Base-by-base conservation (phyloP, 2,113 vertebrate species). In the Peromyscus californicus region DNA sequence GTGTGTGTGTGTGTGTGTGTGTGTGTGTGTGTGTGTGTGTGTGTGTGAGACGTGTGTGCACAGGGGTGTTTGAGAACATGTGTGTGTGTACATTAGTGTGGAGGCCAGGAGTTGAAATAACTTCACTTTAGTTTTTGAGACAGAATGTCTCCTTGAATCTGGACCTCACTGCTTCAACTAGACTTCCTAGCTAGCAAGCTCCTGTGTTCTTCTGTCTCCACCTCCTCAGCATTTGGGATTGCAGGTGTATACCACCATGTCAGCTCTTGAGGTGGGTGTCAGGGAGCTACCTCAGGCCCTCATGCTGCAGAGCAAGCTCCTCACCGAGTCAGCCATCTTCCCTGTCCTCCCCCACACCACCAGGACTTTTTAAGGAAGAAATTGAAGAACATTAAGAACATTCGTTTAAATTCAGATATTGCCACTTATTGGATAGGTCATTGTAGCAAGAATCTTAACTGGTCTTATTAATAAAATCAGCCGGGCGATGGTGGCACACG, bases 301-400 rank as follows among this genome's bases (percentile, higher is more conserved):
- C 31, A 3, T 51, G 11, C 8, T 51, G 31, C 22, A 22, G 29
- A 67, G 22, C 45, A 70, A n/a, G 6, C 63, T 3, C 85, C n/a
- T 54, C 45, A n/a, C 19, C 45, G 36, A 51, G 11, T n/a, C 31
- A 33, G 0, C 63, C 17, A 3, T 69, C 45, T 87, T 36, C 21
- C 42, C 84, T 33, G 39, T 29, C 5, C 21, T 16, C 7, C 9
- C 83, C 83, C 31, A 33, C 61, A 67, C 11, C 29, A 48, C 31
- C 29, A 69, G 84, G 83, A 10, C 83, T 33, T 51, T 17, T 57
- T 57, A 72, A 70, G 65, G 87, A 42, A 89, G 51, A 59, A 39
- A 57, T 33, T 93, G 59, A 85, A 51, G 63, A 96, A 86, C 26
- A 84, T 12, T 74, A 85, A 42, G 57, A 96, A 86, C 22, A 80